These are phyloP conservation scores for Smittia aterrima DNA, from an alignment of 2,888 invertebrate species.

Conservation along the genomic window DNA sequence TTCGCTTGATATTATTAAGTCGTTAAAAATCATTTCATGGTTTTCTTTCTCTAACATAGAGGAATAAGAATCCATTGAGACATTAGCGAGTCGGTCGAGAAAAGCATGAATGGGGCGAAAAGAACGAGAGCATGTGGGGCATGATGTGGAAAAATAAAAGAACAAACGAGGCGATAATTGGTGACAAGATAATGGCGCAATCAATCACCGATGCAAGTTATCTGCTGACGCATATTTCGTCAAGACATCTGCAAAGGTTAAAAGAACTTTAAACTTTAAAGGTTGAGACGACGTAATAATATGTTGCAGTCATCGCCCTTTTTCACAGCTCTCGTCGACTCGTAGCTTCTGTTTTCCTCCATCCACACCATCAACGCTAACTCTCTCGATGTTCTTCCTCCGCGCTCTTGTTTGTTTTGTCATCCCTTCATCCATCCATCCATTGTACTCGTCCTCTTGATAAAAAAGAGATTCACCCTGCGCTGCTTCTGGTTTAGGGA, in stretches of 20 bases:
- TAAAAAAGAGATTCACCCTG: neutral
- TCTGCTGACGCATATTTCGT: neutral
- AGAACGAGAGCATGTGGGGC: neutral
- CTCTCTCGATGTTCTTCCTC: too few relatives aligned
- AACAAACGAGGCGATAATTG: slow-evolving; percentile 13
- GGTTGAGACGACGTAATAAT: neutral
- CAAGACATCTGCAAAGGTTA: too few relatives aligned
- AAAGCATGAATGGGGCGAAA: neutral
- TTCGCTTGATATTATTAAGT: neutral
- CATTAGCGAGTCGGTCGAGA: neutral
- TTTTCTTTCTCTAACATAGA: neutral
- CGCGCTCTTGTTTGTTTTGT: neutral
- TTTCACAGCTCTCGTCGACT: neutral
- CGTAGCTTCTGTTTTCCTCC: neutral
- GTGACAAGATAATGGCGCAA: slow-evolving; percentile 1
- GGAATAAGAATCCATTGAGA: neutral
- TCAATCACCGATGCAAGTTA: neutral
- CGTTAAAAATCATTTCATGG: neutral
- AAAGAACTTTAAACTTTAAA: too few relatives aligned
- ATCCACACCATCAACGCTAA: neutral
- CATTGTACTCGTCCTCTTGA: neutral
- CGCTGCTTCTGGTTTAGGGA: neutral
- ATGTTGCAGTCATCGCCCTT: slow-evolving; percentile 5
- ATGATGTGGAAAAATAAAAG: neutral
- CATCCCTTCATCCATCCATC: slow-evolving; percentile 14